These are phyloP conservation scores for Onychomys arenicola DNA, from an alignment of 2,797 vertebrate species.

Conservation along the genomic window DNA sequence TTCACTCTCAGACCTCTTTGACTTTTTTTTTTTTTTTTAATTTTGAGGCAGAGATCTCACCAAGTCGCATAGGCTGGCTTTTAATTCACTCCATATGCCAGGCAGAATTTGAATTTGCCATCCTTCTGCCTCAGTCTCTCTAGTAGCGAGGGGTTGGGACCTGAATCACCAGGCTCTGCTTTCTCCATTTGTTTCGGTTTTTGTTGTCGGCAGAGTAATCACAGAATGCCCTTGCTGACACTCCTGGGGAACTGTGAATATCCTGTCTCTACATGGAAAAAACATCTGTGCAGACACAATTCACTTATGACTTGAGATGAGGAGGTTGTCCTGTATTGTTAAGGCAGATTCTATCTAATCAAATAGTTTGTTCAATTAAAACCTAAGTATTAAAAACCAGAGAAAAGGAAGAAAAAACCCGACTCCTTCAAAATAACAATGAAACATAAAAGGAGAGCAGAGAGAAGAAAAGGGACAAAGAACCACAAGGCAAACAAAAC, in stretches of 20 bases:
- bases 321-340: no score
- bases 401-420: not conserved
- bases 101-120: not conserved
- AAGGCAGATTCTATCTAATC: not conserved
- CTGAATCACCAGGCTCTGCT: not conserved
- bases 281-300: not conserved
- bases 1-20: not conserved
- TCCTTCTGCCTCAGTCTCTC: not conserved
- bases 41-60: not conserved
- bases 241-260: not conserved
- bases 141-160: not conserved
- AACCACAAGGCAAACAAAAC: not conserved
- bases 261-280: fast-evolving
- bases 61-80: not conserved
- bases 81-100: not conserved
- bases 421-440: not conserved
- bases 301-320: not conserved
- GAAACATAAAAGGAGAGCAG: not conserved
- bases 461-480: not conserved
- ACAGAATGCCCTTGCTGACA: not conserved
- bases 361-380: not conserved
- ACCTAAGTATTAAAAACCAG: not conserved
- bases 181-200: not conserved
- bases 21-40: not conserved
- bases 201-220: fast-evolving